Base-by-base conservation (phyloP, 2,888 invertebrate genomes). In the Gymnocheta viridis region DNA sequence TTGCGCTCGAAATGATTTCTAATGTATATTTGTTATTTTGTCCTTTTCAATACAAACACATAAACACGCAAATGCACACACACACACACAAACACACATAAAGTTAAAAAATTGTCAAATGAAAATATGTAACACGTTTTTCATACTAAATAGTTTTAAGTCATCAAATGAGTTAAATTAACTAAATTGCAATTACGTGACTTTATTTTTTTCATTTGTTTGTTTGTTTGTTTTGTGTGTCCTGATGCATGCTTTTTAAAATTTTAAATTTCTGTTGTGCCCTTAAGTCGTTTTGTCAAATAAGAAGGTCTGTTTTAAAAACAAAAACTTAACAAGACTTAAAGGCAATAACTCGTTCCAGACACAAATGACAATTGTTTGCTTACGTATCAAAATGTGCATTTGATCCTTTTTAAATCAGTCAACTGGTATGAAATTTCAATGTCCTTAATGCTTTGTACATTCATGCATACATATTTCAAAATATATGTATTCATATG, bases 171-270 rank as follows among this genome's bases (percentile, higher is more conserved):
- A 82, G 82, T 86, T 86, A 86, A 87, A 87, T 86, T 86, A 87
- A 87, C 86, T 83, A 86, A 87, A 87, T 87, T 87, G 86, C 86
- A 85, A 85, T 85, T 86, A 87, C 86, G 87, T 87, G 87, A 86
- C 85, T 72, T 78, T 19, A 44, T 49, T 58, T 24, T 35, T 62
- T 60, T 51, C 27, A 32, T 22, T 22, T 12, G 12, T 41, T 32
- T 32, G 4, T 38, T 17, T 44, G 14, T 47, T 27, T 4, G n/a
- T 38, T 32, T 66, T 72, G 10, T 74, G n/a, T 69, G 73, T 78
- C 60, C 47, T 47, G 47, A 49, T 74, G 64, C 62, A 47, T 38
- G n/a, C 22, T 74, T 66, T 27, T 58, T 14, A 22, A 62, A 62
- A 64, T 72, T 66, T 77, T 12, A 72, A 64, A 66, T 72, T 60